Evolutionary conservation across 2,113 vertebrate genomes (phyloP), one percentile per base, ranked within the genome.

Genomic region (Aix galericulata): DNA sequence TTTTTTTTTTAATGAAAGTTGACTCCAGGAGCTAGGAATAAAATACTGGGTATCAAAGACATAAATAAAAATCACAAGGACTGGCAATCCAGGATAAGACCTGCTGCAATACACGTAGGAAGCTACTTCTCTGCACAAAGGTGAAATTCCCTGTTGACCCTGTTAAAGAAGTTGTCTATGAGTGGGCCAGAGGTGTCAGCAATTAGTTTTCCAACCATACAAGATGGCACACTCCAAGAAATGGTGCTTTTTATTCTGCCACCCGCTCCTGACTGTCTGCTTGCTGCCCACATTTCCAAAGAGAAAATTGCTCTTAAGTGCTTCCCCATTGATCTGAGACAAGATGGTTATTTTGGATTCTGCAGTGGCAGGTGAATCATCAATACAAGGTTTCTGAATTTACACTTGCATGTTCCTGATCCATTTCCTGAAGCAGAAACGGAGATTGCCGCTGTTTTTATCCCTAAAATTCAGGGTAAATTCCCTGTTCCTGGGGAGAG

Each of bases 291-390:
- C 64, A 59, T 94, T 96, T 92, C 91, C 46, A 36, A 95, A 73
- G 9, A 27, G 86, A 92, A 95, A 97, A 97, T 97, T 96, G 93
- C 86, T 83, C 10, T 69, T 92, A 91, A 96, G 79, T 77, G 94
- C 76, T 64, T 96, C 78, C 27, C 21, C 53, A 96, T 93, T 88
- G 97, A 98, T 97, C 63, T 0, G 10, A 63, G n/a, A 82, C 38
- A 64, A 60, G 64, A 62, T 53, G 26, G 17, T 36, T 79, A 18
- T 42, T 95, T 93, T 58, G 81, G 75, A 93, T 89, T 94, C 77
- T 89, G 86, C 83, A 26, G 26, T 1, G 0, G 32, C 18, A 8
- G 23, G 34, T 44, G 15, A 66, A 66, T 46, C 27, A 59, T 93
- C 69, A 42, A 46, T 42, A 27, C 11, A 23, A 18, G 27, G 58